Evolutionary conservation across 2,888 invertebrate genomes (phyloP), one percentile per base, ranked within the genome.

Genomic region (Agonopterix alstromeriana): DNA sequence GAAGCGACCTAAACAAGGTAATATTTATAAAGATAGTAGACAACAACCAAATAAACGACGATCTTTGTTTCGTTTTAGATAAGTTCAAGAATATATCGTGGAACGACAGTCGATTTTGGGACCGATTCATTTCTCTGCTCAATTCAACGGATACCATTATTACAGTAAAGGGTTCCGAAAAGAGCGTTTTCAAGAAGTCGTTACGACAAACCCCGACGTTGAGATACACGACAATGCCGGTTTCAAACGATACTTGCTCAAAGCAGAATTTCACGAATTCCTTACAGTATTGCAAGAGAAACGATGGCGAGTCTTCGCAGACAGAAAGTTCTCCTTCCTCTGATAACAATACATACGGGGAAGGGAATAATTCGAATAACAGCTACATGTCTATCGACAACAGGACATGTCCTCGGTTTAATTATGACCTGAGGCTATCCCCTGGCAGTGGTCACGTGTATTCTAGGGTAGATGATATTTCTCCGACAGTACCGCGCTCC

Each of bases 61-160:
- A 88, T 57, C 63, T 88, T 12, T 75, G 86, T 75, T 82, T 80
- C 58, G 65, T 86, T 45, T 67, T 88, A 73, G 85, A 88, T 73
- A 87, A 86, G 62, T 91, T 94, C 86, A 91, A 91, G 47, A 92
- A 92, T 65, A 90, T 93, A 60, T 91, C 93, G 51, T 94, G 93
- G 92, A 93, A 92, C 56, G 95, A 96, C 70, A 92, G 93, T 47
- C 90, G 94, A 56, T 97, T 97, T 82, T 97, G 96, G 96, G 94
- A 95, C 65, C 94, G 94, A 76, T 90, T 97, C 54, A 90, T 93
- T 71, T 91, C 94, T 51, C 91, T 95, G 88, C 93, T 95, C 43
- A 95, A 95, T 75, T 93, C 94, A 3, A 88, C 87, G 35, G 88
- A 88, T 61, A 88, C 87, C 54, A 86, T 88, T 70, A 90, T 91